phyloP scores from a whole-genome alignment of 2,113 vertebrate genomes.

The Eleginops maclovinus region DNA sequence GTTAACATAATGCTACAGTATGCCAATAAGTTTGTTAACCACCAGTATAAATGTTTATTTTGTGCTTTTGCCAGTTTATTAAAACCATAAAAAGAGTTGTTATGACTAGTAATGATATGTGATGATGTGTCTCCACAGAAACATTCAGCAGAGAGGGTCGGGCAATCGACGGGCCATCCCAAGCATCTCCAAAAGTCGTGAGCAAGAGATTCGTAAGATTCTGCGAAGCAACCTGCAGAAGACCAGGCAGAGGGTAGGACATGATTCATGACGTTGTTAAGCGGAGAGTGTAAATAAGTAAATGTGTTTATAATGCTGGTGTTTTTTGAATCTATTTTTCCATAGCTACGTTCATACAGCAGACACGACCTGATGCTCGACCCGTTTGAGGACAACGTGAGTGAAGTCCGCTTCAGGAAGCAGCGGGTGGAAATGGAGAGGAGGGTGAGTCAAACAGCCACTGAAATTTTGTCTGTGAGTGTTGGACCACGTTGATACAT shows the following conservation, averaged over 20 bases:
- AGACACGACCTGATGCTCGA: slow-evolving; percentile 91
- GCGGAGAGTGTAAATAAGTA: not conserved
- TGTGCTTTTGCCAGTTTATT: too few species aligned
- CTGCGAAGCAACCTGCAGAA: slow-evolving; percentile 92
- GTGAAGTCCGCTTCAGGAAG: slow-evolving; percentile 89
- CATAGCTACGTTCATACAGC: slow-evolving; percentile 94
- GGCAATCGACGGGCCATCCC: slow-evolving; percentile 80
- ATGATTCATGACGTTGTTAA: not conserved
- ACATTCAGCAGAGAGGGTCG: slow-evolving; percentile 80
- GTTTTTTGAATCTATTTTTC: not conserved
- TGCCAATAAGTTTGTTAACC: too few species aligned
- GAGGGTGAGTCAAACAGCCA: slow-evolving; percentile 69
- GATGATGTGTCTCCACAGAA: slow-evolving; percentile 74
- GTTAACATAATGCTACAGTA: too few species aligned
- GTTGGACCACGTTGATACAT: too few species aligned
- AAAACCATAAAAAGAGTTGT: not conserved
- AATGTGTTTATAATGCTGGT: not conserved
- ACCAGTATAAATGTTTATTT: too few species aligned
- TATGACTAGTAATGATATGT: not conserved
- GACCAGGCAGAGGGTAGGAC: slow-evolving; percentile 89
- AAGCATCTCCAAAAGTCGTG: slow-evolving; percentile 89
- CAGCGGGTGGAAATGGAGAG: slow-evolving; percentile 89
- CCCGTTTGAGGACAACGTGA: slow-evolving; percentile 91
- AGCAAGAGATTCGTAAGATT: slow-evolving; percentile 93
- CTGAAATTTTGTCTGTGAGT: not conserved